Evolutionary conservation across 2,797 vertebrate species (phyloP), one percentile per base, ranked within the genome.

Genomic region (Hippoglossus hippoglossus): DNA sequence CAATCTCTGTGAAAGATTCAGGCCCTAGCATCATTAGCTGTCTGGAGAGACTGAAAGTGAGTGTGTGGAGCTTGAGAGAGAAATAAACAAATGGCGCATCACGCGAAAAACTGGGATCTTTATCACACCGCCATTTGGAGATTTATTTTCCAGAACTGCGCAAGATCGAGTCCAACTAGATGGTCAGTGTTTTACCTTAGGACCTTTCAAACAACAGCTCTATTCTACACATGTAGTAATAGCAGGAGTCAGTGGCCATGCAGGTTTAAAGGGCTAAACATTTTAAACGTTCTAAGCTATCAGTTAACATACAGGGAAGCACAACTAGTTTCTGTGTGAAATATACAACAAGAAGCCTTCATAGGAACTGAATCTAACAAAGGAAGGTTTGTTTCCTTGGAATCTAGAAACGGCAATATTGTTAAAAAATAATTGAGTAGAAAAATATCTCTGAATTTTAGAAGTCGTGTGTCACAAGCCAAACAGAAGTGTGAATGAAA

Each of bases 1-100:
- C 73, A 56, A 72, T 81, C 5, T 22, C 18, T 41, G n/a, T 9
- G 16, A 63, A 41, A 59, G 46, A 58, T 53, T 10, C 21, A n/a
- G 41, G 41, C 41, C 41, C 2, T 6, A 31, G 19, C 21, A 34
- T 72, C 15, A 64, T 60, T 31, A 25, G 44, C 49, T 64, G 50
- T 52, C 8, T 44, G 22, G 9, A 50, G 22, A 67, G 26, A 75
- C 18, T 51, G 24, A 26, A 75, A 62, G 21, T n/a, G 7, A 53
- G 16, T 3, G 0, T 25, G 10, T 6, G 36, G 5, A 50, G 12
- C 24, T n/a, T 36, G 15, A 8, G 12, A 5, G 16, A 46, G 5
- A 2, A 19, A 46, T 46, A 19, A 46, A 18, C 39, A 46, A 7
- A 54, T 55, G 26, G 24, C n/a, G 54, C 22, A 9, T 39, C 39